Evolutionary conservation across 2,888 invertebrate genomes (phyloP).

Genomic region (Andrena marginata): DNA sequence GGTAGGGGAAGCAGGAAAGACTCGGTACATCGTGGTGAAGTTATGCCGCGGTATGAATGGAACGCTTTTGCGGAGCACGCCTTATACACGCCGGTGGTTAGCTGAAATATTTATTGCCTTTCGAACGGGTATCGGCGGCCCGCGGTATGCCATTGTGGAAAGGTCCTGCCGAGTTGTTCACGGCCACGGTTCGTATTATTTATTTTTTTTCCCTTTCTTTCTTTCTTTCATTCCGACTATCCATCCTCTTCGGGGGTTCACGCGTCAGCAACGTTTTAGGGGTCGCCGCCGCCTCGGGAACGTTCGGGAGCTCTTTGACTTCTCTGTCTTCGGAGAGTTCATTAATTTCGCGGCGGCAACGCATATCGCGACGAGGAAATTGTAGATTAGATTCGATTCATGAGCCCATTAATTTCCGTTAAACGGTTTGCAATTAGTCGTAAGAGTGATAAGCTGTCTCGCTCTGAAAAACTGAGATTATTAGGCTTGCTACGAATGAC

Average conservation of each 20-base stretch:
- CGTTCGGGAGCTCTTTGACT: not conserved
- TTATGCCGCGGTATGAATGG: slow-evolving; percentile 78
- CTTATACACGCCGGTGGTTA: slow-evolving; percentile 76
- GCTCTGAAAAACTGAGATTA: too few relatives aligned
- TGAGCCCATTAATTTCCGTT: too few relatives aligned
- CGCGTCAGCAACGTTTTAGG: not conserved
- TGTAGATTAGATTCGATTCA: too few relatives aligned
- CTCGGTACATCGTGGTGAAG: slow-evolving; percentile 58
- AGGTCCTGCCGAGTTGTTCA: slow-evolving; percentile 63
- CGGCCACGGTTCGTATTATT: slow-evolving; percentile 49
- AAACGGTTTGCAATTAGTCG: too few relatives aligned
- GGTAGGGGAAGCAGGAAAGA: slow-evolving; percentile 56
- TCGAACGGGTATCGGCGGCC: slow-evolving; percentile 76
- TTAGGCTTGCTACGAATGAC: too few relatives aligned
- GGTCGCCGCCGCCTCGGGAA: not conserved
- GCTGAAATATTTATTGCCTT: slow-evolving; percentile 82
- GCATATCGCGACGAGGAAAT: too few relatives aligned
- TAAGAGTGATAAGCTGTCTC: too few relatives aligned
- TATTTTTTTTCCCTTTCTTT: not conserved
- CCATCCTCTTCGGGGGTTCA: not conserved
- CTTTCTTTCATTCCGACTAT: not conserved
- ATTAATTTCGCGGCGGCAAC: too few relatives aligned
- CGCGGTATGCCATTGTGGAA: slow-evolving; percentile 71
- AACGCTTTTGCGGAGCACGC: slow-evolving; percentile 79
- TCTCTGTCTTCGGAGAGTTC: too few relatives aligned